phyloP scores from a whole-genome alignment of 2,888 invertebrate genomes.

The Agrochola circellaris region DNA sequence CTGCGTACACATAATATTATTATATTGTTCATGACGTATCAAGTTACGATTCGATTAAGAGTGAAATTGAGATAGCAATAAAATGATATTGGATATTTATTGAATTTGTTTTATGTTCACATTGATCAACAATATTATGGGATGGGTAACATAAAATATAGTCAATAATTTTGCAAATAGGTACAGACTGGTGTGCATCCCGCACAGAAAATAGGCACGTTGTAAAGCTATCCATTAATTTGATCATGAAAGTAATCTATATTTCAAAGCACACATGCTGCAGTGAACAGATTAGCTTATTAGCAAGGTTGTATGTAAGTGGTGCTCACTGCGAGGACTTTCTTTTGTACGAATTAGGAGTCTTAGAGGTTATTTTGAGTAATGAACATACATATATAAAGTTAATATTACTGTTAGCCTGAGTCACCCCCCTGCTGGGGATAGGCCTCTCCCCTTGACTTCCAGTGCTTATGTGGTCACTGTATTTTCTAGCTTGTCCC shows the following conservation, averaged over 20 bases:
- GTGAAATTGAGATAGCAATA: conserved; percentile 13
- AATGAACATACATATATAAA: background rate
- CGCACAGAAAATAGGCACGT: too few relatives aligned
- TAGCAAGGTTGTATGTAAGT: background rate
- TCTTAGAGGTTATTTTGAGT: background rate
- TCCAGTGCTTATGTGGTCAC: too few relatives aligned
- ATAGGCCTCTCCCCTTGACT: too few relatives aligned
- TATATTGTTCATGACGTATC: conserved; percentile 1
- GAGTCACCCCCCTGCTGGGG: too few relatives aligned
- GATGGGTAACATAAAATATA: background rate
- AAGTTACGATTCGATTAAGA: conserved; percentile 10
- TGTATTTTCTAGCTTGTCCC: too few relatives aligned
- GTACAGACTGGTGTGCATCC: background rate
- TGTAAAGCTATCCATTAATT: background rate
- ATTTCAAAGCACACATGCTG: background rate
- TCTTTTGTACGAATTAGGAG: background rate
- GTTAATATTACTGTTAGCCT: too few relatives aligned
- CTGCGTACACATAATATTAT: conserved; percentile 13
- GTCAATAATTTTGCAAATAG: background rate
- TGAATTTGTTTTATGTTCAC: conserved; percentile 5
- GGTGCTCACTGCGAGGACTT: background rate
- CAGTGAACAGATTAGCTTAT: background rate
- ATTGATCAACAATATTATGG: conserved; percentile 13
- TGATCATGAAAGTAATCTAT: background rate
- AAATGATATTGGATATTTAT: conserved; percentile 11